Conservation (phyloP, 2,797 vertebrate genomes). For the Coluber constrictor region DNA sequence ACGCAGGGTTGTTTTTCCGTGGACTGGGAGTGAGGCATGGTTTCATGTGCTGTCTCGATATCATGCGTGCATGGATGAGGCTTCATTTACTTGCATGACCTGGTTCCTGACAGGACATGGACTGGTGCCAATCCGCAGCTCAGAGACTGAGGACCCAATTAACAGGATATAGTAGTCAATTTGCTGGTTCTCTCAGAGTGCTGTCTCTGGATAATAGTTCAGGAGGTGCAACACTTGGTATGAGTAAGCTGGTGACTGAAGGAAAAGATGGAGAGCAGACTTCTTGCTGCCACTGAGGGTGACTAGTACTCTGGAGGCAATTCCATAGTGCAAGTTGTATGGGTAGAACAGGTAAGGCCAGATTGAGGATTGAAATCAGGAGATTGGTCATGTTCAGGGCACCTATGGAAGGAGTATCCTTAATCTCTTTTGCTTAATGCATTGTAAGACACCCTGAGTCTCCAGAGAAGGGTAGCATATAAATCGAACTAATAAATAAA, state of each 20-base stretch:
- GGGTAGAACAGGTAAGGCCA: neutral
- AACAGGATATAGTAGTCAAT: neutral
- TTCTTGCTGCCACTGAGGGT: neutral
- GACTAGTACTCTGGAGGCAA: neutral
- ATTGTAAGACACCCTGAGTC: too few species aligned
- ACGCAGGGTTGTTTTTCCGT: neutral
- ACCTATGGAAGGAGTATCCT: neutral
- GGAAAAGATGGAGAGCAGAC: neutral
- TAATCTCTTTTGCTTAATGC: neutral
- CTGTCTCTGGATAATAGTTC: neutral
- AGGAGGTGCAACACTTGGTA: neutral
- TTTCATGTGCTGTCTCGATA: neutral
- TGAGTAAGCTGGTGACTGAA: neutral
- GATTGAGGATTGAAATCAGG: neutral
- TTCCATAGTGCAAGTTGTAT: neutral
- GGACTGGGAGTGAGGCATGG: neutral
- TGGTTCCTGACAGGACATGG: neutral
- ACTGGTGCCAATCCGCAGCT: neutral
- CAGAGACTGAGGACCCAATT: neutral
- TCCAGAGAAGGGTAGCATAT: too few species aligned
- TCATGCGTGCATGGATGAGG: neutral
- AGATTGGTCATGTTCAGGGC: neutral
- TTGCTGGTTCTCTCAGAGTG: neutral
- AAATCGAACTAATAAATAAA: too few species aligned
- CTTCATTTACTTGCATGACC: neutral